A percentile compares a stretch with the other conserved stretches of the same genome.
phyloP scores from a whole-genome alignment of 2,888 invertebrate genomes.

The Tipula lateralis region DNA sequence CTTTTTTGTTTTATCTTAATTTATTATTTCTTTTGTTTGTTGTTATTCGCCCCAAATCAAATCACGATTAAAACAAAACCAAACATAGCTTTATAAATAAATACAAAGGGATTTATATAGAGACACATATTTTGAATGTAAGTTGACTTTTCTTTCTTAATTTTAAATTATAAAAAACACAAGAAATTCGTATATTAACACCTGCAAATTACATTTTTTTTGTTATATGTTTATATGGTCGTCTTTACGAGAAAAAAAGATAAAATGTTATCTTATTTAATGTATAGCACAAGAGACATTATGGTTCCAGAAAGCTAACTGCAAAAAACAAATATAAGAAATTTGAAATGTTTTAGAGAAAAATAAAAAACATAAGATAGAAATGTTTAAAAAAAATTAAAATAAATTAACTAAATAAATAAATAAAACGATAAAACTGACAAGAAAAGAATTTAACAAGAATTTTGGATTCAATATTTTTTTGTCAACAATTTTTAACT shows the following conservation, averaged over 20 bases:
- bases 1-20: background rate
- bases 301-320: background rate
- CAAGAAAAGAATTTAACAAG: constrained; percentile 1
- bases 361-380: background rate
- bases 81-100: background rate
- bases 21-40: background rate
- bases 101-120: background rate
- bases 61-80: background rate
- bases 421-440: background rate
- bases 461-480: background rate
- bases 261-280: constrained; percentile 11
- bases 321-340: background rate
- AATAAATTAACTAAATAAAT: constrained; percentile 15
- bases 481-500: background rate
- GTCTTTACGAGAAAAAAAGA: background rate
- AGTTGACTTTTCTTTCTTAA: constrained; percentile 13
- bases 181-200: background rate
- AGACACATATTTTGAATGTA: background rate
- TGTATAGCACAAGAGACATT: background rate
- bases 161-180: background rate
- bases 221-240: background rate
- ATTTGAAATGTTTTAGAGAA: background rate
- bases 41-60: background rate
- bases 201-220: constrained; percentile 14
- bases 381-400: background rate